Evolutionary conservation across 1,140 invertebrate species (phyloP), one percentile per base, ranked within the genome.

Genomic region (Cydia amplana): DNA sequence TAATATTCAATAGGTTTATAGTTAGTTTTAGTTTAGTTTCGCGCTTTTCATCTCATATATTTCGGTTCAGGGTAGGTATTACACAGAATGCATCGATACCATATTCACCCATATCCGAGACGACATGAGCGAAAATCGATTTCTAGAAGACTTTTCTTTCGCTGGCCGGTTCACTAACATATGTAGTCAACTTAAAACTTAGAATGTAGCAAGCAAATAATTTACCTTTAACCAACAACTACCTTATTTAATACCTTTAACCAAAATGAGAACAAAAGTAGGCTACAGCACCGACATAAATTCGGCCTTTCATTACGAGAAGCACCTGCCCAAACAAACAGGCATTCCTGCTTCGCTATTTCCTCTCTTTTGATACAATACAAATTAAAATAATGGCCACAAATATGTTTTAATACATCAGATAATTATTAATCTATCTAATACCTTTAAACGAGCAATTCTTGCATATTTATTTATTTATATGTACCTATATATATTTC

Each of bases 341-440:
- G n/a, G 65, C 65, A 36, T 70, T 70, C 65, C 65, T 70, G 65
- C 36, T 36, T 70, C 65, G 32, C 9, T 70, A 20, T 70, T 70
- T 43, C 65, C 36, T 23, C n/a, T 43, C 55, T 23, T 70, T 70
- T 18, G 18, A 70, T 43, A 32, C 65, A 70, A 70, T 32, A 18
- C 32, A 40, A 20, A 67, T 67, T 36, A n/a, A 36, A 67, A 67
- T 67, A 70, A 70, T 9, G 65, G 65, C 65, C 32, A 18, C 6
- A 43, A 70, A 70, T 36, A 70, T 70, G 25, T 20, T 70, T 60
- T 60, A 20, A 23, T 23, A 23, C 55, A 10, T 23, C 20, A 23
- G 12, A 10, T 60, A 23, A 60, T 60, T 60, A 60, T 60, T 20
- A 55, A 60, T 60, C n/a, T n/a, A n/a, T n/a, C n/a, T n/a, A n/a